A percentile compares a stretch with the other conserved stretches of the same genome.
Conservation (phyloP, 2,797 vertebrate species). For the Chiroxiphia lanceolata region DNA sequence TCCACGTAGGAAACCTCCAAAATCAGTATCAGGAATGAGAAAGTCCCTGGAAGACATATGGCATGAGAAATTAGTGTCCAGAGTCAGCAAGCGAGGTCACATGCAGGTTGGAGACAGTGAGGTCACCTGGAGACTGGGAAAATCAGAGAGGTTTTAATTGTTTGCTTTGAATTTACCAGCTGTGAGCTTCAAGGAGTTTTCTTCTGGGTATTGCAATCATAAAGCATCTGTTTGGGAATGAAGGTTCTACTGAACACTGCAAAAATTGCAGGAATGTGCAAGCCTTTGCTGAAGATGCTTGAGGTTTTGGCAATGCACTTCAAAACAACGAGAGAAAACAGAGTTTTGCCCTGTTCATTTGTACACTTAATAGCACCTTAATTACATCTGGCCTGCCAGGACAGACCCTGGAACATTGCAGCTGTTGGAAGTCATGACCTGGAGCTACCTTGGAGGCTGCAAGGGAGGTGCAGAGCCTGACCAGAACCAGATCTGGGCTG, state of each 20-base stretch:
- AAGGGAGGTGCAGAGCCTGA: background rate
- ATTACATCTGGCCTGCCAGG: background rate
- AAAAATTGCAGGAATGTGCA: background rate
- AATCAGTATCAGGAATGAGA: background rate
- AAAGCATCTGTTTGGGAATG: background rate
- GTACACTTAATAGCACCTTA: background rate
- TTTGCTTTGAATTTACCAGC: background rate
- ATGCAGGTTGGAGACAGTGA: background rate
- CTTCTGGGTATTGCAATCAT: background rate
- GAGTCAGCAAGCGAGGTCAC: slow-evolving; percentile 17
- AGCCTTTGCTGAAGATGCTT: background rate
- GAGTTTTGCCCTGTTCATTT: background rate
- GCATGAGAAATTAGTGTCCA: background rate
- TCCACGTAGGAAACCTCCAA: background rate
- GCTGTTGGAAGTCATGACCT: background rate
- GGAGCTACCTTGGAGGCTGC: background rate
- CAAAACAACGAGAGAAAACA: background rate
- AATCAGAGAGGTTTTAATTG: background rate
- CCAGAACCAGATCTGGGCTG: background rate
- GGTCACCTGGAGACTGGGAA: background rate
- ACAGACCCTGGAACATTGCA: background rate
- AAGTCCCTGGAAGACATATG: background rate
- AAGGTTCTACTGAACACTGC: background rate
- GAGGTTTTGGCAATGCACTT: background rate
- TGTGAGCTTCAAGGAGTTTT: background rate